These are phyloP conservation scores for Chelonus formosanus DNA, from an alignment of 2,888 invertebrate species.

Conservation along the genomic window DNA sequence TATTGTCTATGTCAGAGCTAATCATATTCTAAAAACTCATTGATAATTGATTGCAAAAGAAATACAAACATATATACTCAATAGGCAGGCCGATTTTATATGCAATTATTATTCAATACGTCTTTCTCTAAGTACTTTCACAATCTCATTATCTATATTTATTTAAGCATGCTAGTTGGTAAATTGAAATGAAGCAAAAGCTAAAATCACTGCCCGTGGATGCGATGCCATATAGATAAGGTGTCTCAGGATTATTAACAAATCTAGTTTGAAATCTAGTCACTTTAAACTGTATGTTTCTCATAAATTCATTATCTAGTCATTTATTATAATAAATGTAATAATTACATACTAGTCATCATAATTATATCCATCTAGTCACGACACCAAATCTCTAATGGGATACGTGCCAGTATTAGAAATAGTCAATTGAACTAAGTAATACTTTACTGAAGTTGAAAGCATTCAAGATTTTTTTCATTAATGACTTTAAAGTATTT, in stretches of 20 bases:
- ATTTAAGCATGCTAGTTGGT: constrained; percentile 21
- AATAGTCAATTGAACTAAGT: neutral
- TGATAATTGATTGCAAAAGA: constrained; percentile 2
- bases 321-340: constrained; percentile 3
- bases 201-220: constrained; percentile 40
- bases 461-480: neutral
- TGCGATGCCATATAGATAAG: constrained; percentile 41
- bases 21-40: constrained; percentile 5
- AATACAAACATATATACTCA: constrained; percentile 14
- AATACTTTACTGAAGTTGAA: neutral
- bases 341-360: neutral
- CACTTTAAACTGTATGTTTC: neutral
- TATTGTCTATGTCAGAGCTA: too few relatives aligned
- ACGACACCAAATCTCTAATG: constrained; percentile 2
- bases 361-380: too few relatives aligned
- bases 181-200: constrained; percentile 26
- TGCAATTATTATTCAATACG: constrained; percentile 52
- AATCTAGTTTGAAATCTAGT: constrained; percentile 19
- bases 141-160: constrained; percentile 20
- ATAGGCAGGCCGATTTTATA: constrained; percentile 58
- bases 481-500: neutral
- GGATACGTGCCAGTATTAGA: constrained; percentile 43
- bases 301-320: constrained; percentile 17
- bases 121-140: constrained; percentile 16
- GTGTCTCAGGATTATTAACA: constrained; percentile 2